phyloP scores from a whole-genome alignment of 2,113 vertebrate genomes.

The Zosterops lateralis region DNA sequence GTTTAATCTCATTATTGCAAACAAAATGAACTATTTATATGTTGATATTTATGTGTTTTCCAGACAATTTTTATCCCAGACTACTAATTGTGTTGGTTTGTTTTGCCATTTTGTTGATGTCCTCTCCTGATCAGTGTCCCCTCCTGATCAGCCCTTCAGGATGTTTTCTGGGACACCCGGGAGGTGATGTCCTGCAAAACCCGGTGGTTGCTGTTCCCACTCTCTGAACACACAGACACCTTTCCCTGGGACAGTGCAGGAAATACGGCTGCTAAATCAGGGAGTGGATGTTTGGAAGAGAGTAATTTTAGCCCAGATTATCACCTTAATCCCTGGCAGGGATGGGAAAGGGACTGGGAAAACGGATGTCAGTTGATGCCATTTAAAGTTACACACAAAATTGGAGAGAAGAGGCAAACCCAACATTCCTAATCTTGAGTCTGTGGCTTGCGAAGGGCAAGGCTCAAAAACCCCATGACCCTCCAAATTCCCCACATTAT shows the following conservation, averaged over 20 bases:
- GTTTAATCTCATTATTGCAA: not conserved
- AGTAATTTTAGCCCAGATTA: not conserved
- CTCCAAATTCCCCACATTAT: not conserved
- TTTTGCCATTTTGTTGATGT: not conserved
- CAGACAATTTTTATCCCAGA: not conserved
- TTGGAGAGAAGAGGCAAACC: not conserved
- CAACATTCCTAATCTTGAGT: not conserved
- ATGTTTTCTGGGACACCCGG: not conserved
- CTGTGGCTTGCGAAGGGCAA: not conserved
- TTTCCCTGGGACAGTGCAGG: not conserved
- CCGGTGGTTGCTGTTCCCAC: rapidly evolving
- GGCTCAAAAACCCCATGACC: not conserved
- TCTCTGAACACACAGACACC: not conserved
- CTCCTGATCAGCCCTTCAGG: not conserved
- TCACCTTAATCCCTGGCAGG: not conserved
- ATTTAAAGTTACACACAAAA: not conserved
- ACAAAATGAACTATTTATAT: not conserved
- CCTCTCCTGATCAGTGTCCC: too few species aligned
- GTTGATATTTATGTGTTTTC: not conserved
- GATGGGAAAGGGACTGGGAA: not conserved
- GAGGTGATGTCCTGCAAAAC: not conserved
- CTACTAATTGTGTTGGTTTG: not conserved
- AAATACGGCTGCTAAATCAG: not conserved
- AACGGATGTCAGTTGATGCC: not conserved
- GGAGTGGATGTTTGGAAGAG: not conserved